phyloP scores from a whole-genome alignment of 2,888 invertebrate genomes.

The Melanophora roralis region DNA sequence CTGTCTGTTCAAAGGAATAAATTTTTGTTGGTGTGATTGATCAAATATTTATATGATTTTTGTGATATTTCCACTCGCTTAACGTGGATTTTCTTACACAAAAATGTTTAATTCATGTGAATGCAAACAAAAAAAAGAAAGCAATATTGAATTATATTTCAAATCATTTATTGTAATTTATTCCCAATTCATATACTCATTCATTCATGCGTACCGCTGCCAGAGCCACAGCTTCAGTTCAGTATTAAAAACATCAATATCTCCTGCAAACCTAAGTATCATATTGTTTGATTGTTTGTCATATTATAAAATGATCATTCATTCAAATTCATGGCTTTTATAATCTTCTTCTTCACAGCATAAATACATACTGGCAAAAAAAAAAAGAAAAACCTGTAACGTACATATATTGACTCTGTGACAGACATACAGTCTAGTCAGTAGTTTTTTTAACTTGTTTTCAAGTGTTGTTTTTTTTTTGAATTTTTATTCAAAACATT shows the following conservation, averaged over 20 bases:
- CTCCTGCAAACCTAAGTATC: background rate
- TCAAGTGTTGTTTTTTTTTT: constrained; percentile 1
- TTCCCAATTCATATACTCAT: constrained; percentile 12
- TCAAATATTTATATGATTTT: constrained; percentile 47
- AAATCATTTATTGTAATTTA: constrained; percentile 57
- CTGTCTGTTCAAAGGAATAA: background rate
- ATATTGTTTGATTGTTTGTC: constrained; percentile 46
- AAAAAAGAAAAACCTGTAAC: constrained; percentile 40
- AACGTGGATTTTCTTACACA: constrained; percentile 33
- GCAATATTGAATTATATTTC: constrained; percentile 57
- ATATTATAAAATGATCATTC: constrained; percentile 62
- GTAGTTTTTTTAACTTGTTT: constrained; percentile 5
- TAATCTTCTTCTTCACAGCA: constrained; percentile 21
- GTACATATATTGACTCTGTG: constrained; percentile 18
- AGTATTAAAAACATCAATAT: constrained; percentile 42
- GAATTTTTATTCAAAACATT: background rate
- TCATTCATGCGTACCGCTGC: constrained; percentile 54
- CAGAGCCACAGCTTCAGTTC: constrained; percentile 17
- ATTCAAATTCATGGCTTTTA: constrained; percentile 46
- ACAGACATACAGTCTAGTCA: constrained; percentile 58
- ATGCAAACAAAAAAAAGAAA: constrained; percentile 40
- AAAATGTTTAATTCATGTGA: constrained; percentile 55
- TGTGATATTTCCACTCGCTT: constrained; percentile 45
- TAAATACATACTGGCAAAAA: constrained; percentile 13
- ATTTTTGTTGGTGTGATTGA: constrained; percentile 43